A percentile compares a stretch with the other conserved stretches of the same genome.
Evolutionary conservation across 2,888 invertebrate species (phyloP).

Genomic region (Bruchidius siliquastri): DNA sequence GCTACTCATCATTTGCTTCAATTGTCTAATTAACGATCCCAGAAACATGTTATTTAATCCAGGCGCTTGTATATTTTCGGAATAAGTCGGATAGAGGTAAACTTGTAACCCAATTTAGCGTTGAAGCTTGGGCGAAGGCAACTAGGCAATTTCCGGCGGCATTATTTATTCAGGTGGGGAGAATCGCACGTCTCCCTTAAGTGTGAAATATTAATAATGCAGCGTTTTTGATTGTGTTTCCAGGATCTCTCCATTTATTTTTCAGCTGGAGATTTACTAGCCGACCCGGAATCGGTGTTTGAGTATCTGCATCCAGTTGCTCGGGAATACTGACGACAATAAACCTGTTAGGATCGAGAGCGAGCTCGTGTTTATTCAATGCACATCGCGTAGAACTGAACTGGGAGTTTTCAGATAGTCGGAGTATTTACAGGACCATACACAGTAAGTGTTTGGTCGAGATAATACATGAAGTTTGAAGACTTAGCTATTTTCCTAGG

Average conservation of each 20-base stretch:
- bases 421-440: too few relatives aligned
- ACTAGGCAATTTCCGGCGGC: slow-evolving; percentile 1
- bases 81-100: not conserved
- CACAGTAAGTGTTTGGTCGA: too few relatives aligned
- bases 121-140: not conserved
- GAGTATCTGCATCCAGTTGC: not conserved
- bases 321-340: not conserved
- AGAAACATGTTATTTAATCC: too few relatives aligned
- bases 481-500: too few relatives aligned
- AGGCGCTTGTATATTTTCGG: too few relatives aligned
- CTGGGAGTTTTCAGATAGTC: too few relatives aligned
- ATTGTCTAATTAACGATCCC: too few relatives aligned
- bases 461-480: too few relatives aligned
- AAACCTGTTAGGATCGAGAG: not conserved
- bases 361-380: not conserved
- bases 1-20: too few relatives aligned
- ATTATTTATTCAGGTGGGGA: slow-evolving; percentile 3
- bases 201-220: slow-evolving; percentile 31
- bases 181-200: slow-evolving; percentile 2
- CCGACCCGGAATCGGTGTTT: not conserved
- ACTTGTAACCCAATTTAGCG: not conserved
- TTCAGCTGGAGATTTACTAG: slow-evolving; percentile 12
- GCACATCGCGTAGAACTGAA: not conserved
- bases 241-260: slow-evolving; percentile 25
- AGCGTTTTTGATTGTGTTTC: slow-evolving; percentile 32